phyloP scores from a whole-genome alignment of 2,797 vertebrate genomes.

The Arnoldichthys spilopterus region DNA sequence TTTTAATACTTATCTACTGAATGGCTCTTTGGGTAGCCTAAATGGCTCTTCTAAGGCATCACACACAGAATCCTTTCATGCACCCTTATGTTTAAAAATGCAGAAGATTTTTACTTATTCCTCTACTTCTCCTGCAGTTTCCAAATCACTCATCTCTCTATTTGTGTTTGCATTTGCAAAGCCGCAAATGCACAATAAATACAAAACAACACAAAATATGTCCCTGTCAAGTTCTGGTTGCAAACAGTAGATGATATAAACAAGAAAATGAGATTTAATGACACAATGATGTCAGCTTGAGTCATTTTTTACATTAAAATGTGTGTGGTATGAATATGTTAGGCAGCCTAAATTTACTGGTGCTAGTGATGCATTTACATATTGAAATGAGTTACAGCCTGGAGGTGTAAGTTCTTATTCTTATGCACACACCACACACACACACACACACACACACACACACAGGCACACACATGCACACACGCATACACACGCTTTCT shows the following conservation, averaged over 20 bases:
- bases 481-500: slow-evolving; percentile 23
- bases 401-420: slow-evolving; percentile 55
- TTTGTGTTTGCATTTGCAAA: background rate
- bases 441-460: slow-evolving; percentile 26
- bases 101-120: too few relatives aligned
- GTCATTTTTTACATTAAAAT: slow-evolving; percentile 25
- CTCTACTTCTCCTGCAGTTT: background rate
- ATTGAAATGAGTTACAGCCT: slow-evolving; percentile 57
- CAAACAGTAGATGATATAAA: background rate
- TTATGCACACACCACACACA: slow-evolving; percentile 19
- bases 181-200: background rate
- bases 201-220: background rate
- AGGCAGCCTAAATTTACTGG: slow-evolving; percentile 48
- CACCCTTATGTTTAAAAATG: too few relatives aligned
- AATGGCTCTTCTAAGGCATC: too few relatives aligned
- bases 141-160: background rate
- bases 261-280: slow-evolving; percentile 29
- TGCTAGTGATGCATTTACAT: slow-evolving; percentile 56
- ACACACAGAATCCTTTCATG: too few relatives aligned
- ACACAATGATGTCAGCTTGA: slow-evolving; percentile 20
- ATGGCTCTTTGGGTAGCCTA: too few relatives aligned
- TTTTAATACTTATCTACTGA: too few relatives aligned
- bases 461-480: slow-evolving; percentile 33
- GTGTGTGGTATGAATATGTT: slow-evolving; percentile 40
- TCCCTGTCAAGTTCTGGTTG: background rate